Evolutionary conservation across 2,113 vertebrate genomes (phyloP).

Genomic region (Halichoeres trimaculatus): DNA sequence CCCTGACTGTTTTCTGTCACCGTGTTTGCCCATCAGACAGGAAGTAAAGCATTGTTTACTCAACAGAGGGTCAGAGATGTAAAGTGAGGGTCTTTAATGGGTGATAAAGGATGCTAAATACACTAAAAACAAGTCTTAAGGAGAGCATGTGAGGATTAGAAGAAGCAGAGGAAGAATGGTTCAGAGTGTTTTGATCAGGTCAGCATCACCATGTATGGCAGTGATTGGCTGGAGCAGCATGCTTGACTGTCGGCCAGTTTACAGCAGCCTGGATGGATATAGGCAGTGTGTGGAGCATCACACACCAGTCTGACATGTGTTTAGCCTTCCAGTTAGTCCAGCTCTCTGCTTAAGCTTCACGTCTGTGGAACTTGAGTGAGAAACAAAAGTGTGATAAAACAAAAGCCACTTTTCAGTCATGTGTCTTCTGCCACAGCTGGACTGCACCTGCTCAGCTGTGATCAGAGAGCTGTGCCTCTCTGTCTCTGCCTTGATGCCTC

Average conservation of each 20-base stretch:
- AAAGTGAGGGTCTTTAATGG: constrained; percentile 1
- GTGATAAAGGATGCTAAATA: constrained; percentile 1
- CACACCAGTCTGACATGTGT: constrained; percentile 72
- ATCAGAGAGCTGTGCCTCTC: constrained; percentile 4
- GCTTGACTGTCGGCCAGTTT: constrained; percentile 80
- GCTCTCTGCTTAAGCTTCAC: constrained; percentile 27
- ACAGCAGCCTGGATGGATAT: constrained; percentile 76
- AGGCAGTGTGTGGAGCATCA: constrained; percentile 72
- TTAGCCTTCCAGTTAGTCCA: constrained; percentile 42
- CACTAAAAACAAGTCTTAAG: background rate
- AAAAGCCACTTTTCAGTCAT: background rate
- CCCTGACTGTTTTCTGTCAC: constrained; percentile 62
- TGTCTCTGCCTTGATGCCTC: constrained; percentile 28
- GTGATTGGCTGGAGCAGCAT: constrained; percentile 67
- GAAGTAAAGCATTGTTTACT: constrained; percentile 47
- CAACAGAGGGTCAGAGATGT: constrained; percentile 17
- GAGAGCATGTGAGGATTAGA: constrained; percentile 14
- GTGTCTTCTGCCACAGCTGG: constrained; percentile 9
- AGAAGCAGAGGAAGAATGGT: constrained; percentile 19
- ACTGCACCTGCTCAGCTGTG: background rate
- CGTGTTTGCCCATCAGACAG: constrained; percentile 11
- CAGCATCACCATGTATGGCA: constrained; percentile 81
- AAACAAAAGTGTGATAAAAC: background rate
- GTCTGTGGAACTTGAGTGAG: constrained; percentile 13
- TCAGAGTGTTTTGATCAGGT: constrained; percentile 47